These are phyloP conservation scores for Drosophila diplacantha DNA, from an alignment of 2,888 invertebrate genomes.

Conservation along the genomic window DNA sequence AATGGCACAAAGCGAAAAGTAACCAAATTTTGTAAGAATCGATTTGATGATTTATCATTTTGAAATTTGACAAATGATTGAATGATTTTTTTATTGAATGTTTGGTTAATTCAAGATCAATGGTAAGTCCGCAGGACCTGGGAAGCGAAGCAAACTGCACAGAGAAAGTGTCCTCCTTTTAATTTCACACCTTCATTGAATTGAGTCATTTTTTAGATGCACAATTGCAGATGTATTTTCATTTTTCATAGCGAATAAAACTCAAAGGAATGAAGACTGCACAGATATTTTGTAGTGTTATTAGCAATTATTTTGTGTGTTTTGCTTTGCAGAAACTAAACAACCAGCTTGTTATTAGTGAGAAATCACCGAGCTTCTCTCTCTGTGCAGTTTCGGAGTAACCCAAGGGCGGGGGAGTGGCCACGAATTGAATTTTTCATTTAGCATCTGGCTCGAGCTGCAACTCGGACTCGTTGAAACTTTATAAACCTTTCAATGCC, in stretches of 20 bases:
- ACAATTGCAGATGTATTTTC: background rate
- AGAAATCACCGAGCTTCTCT: background rate
- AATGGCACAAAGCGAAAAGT: background rate
- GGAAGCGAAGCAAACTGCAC: background rate
- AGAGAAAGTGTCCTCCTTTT: background rate
- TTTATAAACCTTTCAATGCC: slow-evolving; percentile 72
- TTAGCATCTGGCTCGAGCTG: slow-evolving; percentile 34
- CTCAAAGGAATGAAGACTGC: background rate
- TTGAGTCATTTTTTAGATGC: background rate
- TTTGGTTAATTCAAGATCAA: background rate
- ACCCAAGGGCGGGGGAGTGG: slow-evolving; percentile 19
- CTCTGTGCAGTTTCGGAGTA: slow-evolving; percentile 1
- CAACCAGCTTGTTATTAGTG: background rate
- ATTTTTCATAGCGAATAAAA: background rate
- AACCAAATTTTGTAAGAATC: slow-evolving; percentile 8
- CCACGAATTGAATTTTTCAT: slow-evolving; percentile 50
- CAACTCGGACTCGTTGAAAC: slow-evolving; percentile 38
- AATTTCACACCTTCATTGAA: no score
- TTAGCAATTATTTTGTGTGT: background rate
- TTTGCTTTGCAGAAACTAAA: background rate
- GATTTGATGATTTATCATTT: background rate
- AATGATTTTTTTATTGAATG: background rate
- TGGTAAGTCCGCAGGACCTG: slow-evolving; percentile 8
- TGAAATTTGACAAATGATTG: background rate
- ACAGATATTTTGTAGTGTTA: no score